Evolutionary conservation across 2,113 vertebrate genomes (phyloP), one percentile per base, ranked within the genome.

Genomic region (Macquaria australasica): DNA sequence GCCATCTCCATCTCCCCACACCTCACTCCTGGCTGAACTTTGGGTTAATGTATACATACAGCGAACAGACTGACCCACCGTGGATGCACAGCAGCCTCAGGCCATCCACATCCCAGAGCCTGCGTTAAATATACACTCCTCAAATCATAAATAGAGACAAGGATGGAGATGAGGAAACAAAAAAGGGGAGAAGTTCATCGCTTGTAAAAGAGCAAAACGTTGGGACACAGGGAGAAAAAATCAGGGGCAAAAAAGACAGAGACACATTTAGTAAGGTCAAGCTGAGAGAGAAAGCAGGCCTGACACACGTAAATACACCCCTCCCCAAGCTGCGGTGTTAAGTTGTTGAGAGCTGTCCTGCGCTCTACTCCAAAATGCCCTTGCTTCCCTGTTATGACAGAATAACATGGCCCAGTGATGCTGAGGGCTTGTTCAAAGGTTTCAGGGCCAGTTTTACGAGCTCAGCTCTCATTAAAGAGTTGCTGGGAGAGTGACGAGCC

Each of bases 401-500:
- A 85, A 81, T 81, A 91, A 90, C 85, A 87, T 66, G 87, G 78
- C 21, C 66, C 79, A 28, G 58, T 79, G 88, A 88, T 82, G 87
- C 81, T 31, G 67, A 79, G 82, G 88, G 83, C 73, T 66, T 2
- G 69, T 91, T 94, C 93, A 92, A 91, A 92, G 77, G 73, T 79
- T 83, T 81, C 72, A 23, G 87, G 71, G 60, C 63, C 74, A n/a
- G 23, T 85, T 92, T 94, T 92, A 93, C 59, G 59, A 90, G 87
- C 79, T 8, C 50, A 7, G 48, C 62, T 92, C 88, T 93, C 93
- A 92, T 94, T 94, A 91, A 94, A 92, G 89, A 87, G 91, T 91
- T 90, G 91, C 82, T 21, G 85, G 82, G 56, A 87, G 91, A 93
- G 92, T 93, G 94, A 84, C 9, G 51, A 90, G 73, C 66, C 85